These are phyloP conservation scores for Chrysolina haemoptera DNA, from an alignment of 2,888 invertebrate species.

Conservation along the genomic window DNA sequence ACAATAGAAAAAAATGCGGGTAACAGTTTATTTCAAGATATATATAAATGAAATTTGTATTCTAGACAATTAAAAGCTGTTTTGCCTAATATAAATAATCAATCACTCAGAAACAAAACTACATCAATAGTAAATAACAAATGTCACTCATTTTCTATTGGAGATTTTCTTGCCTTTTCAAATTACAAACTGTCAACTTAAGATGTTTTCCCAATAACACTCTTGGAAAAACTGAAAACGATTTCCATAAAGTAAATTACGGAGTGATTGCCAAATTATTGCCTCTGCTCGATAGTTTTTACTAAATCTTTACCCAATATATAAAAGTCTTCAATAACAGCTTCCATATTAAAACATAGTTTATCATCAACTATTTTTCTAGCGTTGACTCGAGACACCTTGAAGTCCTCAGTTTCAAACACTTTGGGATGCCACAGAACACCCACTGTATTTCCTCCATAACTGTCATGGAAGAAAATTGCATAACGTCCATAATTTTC, in stretches of 20 bases:
- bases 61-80: neutral
- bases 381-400: constrained; percentile 77
- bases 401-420: constrained; percentile 77
- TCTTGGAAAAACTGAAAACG: too few relatives aligned
- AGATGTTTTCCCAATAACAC: neutral
- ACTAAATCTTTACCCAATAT: constrained; percentile 80
- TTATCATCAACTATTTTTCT: constrained; percentile 72
- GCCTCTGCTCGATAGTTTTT: constrained; percentile 69
- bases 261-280: neutral
- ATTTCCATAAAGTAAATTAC: neutral
- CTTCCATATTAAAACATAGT: constrained; percentile 76
- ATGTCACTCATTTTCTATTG: neutral
- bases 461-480: constrained; percentile 90
- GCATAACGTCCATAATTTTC: constrained; percentile 83
- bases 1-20: too few relatives aligned
- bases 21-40: too few relatives aligned
- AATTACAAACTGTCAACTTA: neutral
- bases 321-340: constrained; percentile 81
- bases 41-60: neutral
- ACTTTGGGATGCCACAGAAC: constrained; percentile 87
- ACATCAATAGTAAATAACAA: neutral
- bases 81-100: neutral
- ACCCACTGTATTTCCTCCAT: constrained; percentile 89
- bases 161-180: neutral
- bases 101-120: neutral